These are phyloP conservation scores for Boleophthalmus pectinirostris DNA, from an alignment of 2,113 vertebrate species.

Conservation along the genomic window DNA sequence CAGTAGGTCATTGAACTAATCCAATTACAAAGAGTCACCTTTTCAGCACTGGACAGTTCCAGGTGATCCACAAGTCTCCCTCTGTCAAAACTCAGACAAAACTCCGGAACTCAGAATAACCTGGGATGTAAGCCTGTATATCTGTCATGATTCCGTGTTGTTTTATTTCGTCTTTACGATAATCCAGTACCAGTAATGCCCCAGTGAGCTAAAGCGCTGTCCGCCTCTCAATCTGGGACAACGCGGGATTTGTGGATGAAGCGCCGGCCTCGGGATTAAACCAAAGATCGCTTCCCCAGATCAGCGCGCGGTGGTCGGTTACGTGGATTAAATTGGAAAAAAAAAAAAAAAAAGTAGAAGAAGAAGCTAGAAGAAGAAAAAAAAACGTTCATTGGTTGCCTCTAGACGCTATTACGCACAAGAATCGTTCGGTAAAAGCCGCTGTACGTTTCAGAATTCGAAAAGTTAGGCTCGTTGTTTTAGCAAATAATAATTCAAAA, in stretches of 20 bases:
- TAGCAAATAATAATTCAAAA: no score
- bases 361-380: slow-evolving; percentile 26
- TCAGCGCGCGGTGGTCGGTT: slow-evolving; percentile 44
- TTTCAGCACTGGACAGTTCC: slow-evolving; percentile 71
- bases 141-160: background rate
- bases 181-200: slow-evolving; percentile 73
- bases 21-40: background rate
- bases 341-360: slow-evolving; percentile 11
- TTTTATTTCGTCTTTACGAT: slow-evolving; percentile 3
- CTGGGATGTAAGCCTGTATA: background rate
- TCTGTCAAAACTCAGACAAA: background rate
- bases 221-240: slow-evolving; percentile 78
- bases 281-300: slow-evolving; percentile 63
- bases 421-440: background rate
- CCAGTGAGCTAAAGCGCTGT: slow-evolving; percentile 60
- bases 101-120: background rate
- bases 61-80: background rate
- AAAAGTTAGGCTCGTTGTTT: background rate
- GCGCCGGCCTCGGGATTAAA: slow-evolving; percentile 68
- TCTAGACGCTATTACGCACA: background rate
- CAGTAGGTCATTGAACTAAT: slow-evolving; percentile 1
- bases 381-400: background rate
- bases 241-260: slow-evolving; percentile 80
- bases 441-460: no score
- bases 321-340: slow-evolving; percentile 44